phyloP scores from a whole-genome alignment of 2,888 invertebrate species.

The Cephus nigrinus region DNA sequence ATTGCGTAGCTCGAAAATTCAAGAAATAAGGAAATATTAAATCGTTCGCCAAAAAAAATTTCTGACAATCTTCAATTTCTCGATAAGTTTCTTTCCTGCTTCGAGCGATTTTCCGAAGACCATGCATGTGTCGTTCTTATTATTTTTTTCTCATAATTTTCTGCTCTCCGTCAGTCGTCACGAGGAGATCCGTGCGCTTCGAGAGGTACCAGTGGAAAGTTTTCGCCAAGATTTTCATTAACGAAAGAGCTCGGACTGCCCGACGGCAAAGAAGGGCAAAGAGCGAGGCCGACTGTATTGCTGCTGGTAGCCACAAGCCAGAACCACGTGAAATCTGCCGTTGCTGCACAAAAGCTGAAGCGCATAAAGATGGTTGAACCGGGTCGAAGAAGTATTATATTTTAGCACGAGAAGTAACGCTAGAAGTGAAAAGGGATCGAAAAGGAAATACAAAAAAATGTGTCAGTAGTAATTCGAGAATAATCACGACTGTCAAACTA shows the following conservation, averaged over 20 bases:
- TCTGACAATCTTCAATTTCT: not conserved
- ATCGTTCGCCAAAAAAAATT: not conserved
- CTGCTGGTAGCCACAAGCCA: not conserved
- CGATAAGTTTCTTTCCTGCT: not conserved
- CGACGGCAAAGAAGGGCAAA: not conserved
- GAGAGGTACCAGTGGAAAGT: constrained; percentile 17
- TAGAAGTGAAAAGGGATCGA: not conserved
- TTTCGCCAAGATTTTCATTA: constrained; percentile 31
- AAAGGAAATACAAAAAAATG: not conserved
- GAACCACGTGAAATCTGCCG: not conserved
- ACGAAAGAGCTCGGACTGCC: constrained; percentile 24
- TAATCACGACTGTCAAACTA: not conserved
- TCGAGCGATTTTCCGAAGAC: too few relatives aligned
- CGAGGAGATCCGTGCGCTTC: not conserved
- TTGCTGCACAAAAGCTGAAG: not conserved
- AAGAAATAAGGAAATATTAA: not conserved
- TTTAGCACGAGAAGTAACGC: not conserved
- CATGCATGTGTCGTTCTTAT: too few relatives aligned
- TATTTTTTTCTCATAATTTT: too few relatives aligned
- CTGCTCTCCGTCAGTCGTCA: not conserved
- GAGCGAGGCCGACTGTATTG: constrained; percentile 17
- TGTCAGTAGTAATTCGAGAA: not conserved
- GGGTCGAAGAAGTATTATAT: not conserved
- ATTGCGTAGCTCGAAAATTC: not conserved
- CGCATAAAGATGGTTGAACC: not conserved